A percentile compares a stretch with the other conserved stretches of the same genome.
Evolutionary conservation across 2,888 invertebrate species (phyloP).

Genomic region (Stomorhina lunata): DNA sequence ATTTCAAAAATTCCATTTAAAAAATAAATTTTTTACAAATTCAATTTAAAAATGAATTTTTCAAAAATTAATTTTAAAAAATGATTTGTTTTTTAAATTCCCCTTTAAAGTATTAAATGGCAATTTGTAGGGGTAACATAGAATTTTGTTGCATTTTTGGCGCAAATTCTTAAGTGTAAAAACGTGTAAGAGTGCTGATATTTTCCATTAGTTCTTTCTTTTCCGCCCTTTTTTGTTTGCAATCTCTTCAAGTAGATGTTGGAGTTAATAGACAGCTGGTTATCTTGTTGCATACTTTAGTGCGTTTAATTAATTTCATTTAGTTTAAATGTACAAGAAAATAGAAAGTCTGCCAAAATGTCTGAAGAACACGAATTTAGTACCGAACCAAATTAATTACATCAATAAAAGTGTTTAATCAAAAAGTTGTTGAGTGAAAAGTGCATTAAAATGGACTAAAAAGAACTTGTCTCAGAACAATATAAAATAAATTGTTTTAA

Average conservation of each 20-base stretch:
- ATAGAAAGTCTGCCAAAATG: conserved; percentile 47
- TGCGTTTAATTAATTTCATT: conserved; percentile 53
- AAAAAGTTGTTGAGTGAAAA: neutral
- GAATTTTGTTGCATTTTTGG: neutral
- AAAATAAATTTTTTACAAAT: too few species aligned
- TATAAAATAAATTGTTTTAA: too few species aligned
- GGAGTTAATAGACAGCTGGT: conserved; percentile 40
- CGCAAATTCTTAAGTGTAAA: conserved; percentile 7
- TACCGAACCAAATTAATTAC: conserved; percentile 2
- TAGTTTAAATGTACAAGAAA: conserved; percentile 29
- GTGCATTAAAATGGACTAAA: neutral
- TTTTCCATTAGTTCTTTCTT: neutral
- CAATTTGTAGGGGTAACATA: neutral
- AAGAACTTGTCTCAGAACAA: neutral
- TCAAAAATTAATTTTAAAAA: too few species aligned
- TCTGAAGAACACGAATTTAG: conserved; percentile 8
- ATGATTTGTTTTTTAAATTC: too few species aligned
- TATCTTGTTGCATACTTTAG: conserved; percentile 18
- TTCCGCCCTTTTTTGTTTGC: neutral
- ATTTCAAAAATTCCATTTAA: too few species aligned
- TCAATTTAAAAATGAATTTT: too few species aligned
- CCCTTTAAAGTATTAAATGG: neutral
- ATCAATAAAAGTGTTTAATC: conserved; percentile 14
- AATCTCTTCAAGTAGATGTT: neutral
- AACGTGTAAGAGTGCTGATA: conserved; percentile 18